Evolutionary conservation across 2,113 vertebrate species (phyloP), one percentile per base, ranked within the genome.

Genomic region (Tachysurus fulvidraco): DNA sequence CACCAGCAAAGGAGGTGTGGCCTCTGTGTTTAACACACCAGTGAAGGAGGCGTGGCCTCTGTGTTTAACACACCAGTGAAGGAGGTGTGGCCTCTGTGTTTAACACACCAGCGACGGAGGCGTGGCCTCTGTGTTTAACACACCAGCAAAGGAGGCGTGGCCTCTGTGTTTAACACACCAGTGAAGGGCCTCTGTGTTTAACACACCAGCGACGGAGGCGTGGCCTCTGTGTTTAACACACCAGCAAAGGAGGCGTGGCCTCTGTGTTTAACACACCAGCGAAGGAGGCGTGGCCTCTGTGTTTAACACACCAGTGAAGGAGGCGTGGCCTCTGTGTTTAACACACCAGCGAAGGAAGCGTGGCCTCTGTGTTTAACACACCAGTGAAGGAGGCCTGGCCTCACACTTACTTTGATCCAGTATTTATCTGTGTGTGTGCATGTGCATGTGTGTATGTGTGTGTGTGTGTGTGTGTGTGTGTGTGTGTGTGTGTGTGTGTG

Each of bases 381-480:
- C 0, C 23, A 62, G 23, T 62, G 9, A 71, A 36, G 67, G 67
- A 67, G 64, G 64, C 13, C 10, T 67, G 64, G n/a, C 62, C 7
- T 28, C 46, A 46, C 46, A 50, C 46, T 50, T 50, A 62, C 21
- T 25, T 9, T 62, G 60, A 87, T 86, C 81, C 87, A 91, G 90
- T 92, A 36, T 36, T 36, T 36, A 36, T 59, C 93, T 89, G 74
- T 83, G 81, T 88, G 55, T 76, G 85, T 76, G 87, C n/a, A n/a
- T n/a, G n/a, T n/a, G n/a, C n/a, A n/a, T n/a, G n/a, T n/a, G n/a
- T n/a, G n/a, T n/a, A n/a, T n/a, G 87, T 90, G 28, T 86, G 46
- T 73, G 76, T 88, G 81, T 85, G 87, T 62, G 46, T 81, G 85
- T 90, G 85, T 85, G 57, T 88, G 71, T 79, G 81, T 91, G 69